Base-by-base conservation (phyloP, 2,113 vertebrate genomes). In the Heteronetta atricapilla region DNA sequence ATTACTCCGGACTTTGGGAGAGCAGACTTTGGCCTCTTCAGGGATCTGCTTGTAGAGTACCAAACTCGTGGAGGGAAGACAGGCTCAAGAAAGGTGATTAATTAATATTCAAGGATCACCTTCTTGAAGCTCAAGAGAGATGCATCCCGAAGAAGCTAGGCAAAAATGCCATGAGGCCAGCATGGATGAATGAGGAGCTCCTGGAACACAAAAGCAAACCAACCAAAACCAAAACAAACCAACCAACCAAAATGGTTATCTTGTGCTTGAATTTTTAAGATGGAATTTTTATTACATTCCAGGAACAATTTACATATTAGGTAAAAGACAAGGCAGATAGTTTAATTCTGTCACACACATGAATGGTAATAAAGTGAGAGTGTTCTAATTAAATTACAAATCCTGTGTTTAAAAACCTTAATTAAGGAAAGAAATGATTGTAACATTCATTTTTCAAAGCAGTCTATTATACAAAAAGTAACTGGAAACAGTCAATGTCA, bases 231-330 rank as follows among this genome's bases (percentile, higher is more conserved):
- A 48, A 11, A n/a, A n/a, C n/a, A n/a, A n/a, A n/a, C n/a, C 46
- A 48, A 48, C 11, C 10, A 22, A 48, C 21, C 46, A 48, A 48
- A 48, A 48, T 69, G 15, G 15, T 77, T 81, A 36, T 79, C 78
- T 93, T 95, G 50, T 63, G 60, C 84, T 94, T 96, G 74, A 63
- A 82, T 96, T 97, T 92, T 23, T 94, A 62, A 90, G 95, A 66
- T 48, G 59, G 60, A 94, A 87, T 94, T 94, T 84, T 94, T 96
- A 78, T 63, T 95, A 66, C 88, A 50, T 91, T 92, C 78, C 46
- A 82, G 80, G 62, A 81, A 82, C 55, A 96, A 92, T 89, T 94
- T 94, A 50, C 56, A 14, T 60, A 34, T 34, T 58, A 87, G 13
- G 26, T 90, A 76, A 75, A 94, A 95, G 62, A 93, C 40, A 69